Evolutionary conservation across 2,888 invertebrate species (phyloP).

Genomic region (Athripsodes cinereus): DNA sequence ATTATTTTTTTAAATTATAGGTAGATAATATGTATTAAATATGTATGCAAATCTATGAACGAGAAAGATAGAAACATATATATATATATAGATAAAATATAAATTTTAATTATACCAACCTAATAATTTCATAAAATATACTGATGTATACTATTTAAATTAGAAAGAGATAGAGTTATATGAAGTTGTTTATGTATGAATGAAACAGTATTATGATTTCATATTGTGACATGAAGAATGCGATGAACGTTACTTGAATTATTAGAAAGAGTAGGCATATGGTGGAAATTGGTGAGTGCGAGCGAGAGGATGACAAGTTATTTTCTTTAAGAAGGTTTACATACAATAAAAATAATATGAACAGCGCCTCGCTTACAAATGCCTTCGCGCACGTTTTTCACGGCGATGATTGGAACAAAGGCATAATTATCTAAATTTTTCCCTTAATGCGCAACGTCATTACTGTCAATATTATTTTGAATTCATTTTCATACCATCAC

Average conservation of each 20-base stretch:
- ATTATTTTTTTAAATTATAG: too few relatives aligned
- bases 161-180: neutral
- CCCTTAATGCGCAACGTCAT: too few relatives aligned
- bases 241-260: constrained; percentile 7
- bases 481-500: too few relatives aligned
- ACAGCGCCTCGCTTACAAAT: constrained; percentile 2
- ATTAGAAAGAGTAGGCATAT: neutral
- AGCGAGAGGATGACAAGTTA: neutral
- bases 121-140: neutral
- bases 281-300: neutral
- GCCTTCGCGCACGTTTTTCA: constrained; percentile 5
- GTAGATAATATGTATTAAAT: too few relatives aligned
- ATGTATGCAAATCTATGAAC: too few relatives aligned
- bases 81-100: neutral
- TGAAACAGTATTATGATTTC: neutral
- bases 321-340: constrained; percentile 3
- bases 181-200: neutral
- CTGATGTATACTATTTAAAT: neutral
- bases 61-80: too few relatives aligned
- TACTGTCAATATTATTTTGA: too few relatives aligned
- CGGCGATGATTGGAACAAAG: neutral
- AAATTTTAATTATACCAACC: neutral
- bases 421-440: too few relatives aligned
- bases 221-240: constrained; percentile 5
- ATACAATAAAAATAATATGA: neutral